Evolutionary conservation across 2,113 vertebrate genomes (phyloP), one percentile per base, ranked within the genome.

Genomic region (Corydoras sp.): DNA sequence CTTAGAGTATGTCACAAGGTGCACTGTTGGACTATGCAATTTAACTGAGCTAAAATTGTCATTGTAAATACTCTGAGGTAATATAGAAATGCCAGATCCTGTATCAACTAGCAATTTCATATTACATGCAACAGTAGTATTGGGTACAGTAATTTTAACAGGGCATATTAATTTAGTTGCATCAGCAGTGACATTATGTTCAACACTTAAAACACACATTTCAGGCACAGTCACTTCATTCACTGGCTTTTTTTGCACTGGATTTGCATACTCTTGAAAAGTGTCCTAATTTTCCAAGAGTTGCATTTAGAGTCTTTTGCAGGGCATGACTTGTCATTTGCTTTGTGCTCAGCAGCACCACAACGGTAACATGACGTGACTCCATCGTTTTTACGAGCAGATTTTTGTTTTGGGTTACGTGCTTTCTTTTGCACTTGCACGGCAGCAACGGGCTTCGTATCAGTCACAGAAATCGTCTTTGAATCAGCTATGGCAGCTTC

Each of bases 221-320:
- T 62, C 61, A 62, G 61, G 61, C 31, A 62, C 32, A 62, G 61
- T 58, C 6, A 58, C 56, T 62, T 48, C 61, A 62, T 62, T 62
- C 10, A 43, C 61, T 48, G 61, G 32, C 49, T 54, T 31, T 54
- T 3, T 54, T 31, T 54, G 1, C 2, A 9, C 11, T 13, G 0
- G 24, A 31, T 0, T 54, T 54, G 50, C 50, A 54, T 9, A 66
- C 24, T 4, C 13, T 54, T 66, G 50, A 31, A 2, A 54, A 66
- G 12, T 54, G 64, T 54, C 24, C 50, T 3, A 32, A 3, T 53
- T 65, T 65, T 53, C 49, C 63, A 49, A 32, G 63, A 13, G 4
- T n/a, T 66, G 29, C 50, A 54, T 54, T 54, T 32, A 11, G 5
- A 66, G 50, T 31, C 13, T 66, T 53, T 66, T 14, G 64, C 24